Conservation (phyloP, 1,140 invertebrate genomes). For the Pollicipes pollicipes region DNA sequence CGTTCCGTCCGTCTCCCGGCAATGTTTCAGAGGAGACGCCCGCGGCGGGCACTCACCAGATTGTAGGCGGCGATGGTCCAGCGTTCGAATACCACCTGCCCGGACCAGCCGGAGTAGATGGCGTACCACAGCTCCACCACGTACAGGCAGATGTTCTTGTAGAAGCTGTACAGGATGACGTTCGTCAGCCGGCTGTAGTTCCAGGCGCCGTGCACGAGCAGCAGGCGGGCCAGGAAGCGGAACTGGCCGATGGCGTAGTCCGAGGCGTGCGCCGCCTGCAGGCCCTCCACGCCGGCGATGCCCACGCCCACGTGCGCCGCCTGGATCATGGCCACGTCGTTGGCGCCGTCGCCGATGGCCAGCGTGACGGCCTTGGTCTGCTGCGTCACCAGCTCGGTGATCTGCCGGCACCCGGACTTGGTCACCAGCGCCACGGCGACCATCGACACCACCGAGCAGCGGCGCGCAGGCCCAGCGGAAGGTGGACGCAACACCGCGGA, state of each 20-base stretch:
- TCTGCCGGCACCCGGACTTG: too few relatives aligned
- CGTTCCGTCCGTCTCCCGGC: too few relatives aligned
- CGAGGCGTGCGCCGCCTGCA: slow-evolving; percentile 94
- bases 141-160: slow-evolving; percentile 98
- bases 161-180: slow-evolving; percentile 96
- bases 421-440: too few relatives aligned
- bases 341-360: slow-evolving; percentile 97
- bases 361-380: slow-evolving; percentile 75
- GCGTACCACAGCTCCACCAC: slow-evolving; percentile 99
- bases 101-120: slow-evolving; percentile 92
- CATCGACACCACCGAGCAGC: too few relatives aligned
- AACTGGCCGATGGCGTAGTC: slow-evolving; percentile 95
- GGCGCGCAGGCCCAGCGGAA: too few relatives aligned
- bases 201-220: slow-evolving; percentile 97
- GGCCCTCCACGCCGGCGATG: slow-evolving; percentile 93
- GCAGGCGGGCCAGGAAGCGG: slow-evolving; percentile 63
- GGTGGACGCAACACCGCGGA: too few relatives aligned
- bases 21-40: too few relatives aligned
- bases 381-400: slow-evolving; percentile 83
- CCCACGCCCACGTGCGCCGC: slow-evolving; percentile 86
- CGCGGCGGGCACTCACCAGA: slow-evolving; percentile 19
- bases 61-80: slow-evolving; percentile 60
- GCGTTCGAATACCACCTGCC: slow-evolving; percentile 93
- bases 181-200: slow-evolving; percentile 94
- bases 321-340: slow-evolving; percentile 99